Evolutionary conservation across 2,797 vertebrate species (phyloP).

Genomic region (Catostomus latipinnis): DNA sequence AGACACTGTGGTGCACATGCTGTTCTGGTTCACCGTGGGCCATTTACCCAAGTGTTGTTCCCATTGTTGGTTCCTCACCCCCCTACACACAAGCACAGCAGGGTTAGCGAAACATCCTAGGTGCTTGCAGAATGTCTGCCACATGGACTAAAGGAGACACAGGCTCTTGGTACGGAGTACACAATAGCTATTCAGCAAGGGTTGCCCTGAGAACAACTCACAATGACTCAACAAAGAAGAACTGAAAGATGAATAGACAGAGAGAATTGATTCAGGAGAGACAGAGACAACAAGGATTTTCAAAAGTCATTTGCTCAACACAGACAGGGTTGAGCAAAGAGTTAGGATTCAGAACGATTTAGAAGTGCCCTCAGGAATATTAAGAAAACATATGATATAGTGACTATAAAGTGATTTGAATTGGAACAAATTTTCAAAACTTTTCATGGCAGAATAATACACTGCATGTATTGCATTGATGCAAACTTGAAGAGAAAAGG

Average conservation of each 20-base stretch:
- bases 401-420: too few species aligned
- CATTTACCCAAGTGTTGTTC: conserved; percentile 16
- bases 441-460: too few species aligned
- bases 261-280: conserved; percentile 29
- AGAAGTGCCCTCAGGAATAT: not conserved
- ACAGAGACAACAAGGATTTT: conserved; percentile 24
- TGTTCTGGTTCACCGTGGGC: not conserved
- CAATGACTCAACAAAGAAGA: conserved; percentile 50
- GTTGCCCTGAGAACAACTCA: conserved; percentile 47
- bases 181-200: conserved; percentile 62
- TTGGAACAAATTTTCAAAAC: too few species aligned
- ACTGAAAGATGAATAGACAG: conserved; percentile 44
- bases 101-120: conserved; percentile 26
- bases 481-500: conserved; percentile 5
- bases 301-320: conserved; percentile 38
- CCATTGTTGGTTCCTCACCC: conserved; percentile 9
- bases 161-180: conserved; percentile 59
- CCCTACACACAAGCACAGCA: conserved; percentile 39
- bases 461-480: conserved; percentile 5
- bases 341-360: conserved; percentile 6
- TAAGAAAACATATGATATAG: too few species aligned
- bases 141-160: conserved; percentile 47
- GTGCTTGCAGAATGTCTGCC: conserved; percentile 38
- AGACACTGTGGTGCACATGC: not conserved
- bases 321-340: conserved; percentile 14